Evolutionary conservation across 1,140 invertebrate genomes (phyloP), one percentile per base, ranked within the genome.

Genomic region (Tetranychus cinnabarinus): DNA sequence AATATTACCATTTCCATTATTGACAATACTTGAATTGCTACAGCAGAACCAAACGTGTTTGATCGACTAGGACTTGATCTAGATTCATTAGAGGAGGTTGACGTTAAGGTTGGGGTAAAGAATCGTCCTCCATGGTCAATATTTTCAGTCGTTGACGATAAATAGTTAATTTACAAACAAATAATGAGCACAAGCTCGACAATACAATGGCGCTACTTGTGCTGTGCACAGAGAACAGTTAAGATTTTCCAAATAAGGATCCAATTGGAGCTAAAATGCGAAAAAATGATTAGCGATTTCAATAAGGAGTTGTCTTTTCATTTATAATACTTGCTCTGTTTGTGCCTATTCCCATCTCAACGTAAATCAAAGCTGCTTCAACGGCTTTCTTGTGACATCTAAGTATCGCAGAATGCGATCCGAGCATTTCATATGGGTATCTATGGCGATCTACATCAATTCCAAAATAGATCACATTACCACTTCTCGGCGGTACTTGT

Each of bases 371-470:
- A 8, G 83, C 88, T 48, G 92, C 86, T 57, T 83, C 79, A 2
- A 97, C 84, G 39, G 95, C 95, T 68, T 85, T 86, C 77, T 90
- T 83, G 73, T 93, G 97, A 0, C 90, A 93, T 60, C 80, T 79
- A n/a, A 63, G 81, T 78, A 72, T 85, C 89, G 72, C 84, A 85
- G 74, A 97, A 98, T 4, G 88, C 95, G 1, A 97, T 88, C 62
- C 93, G 78, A 0, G 87, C 93, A 7, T 91, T 96, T 7, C 77
- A 93, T 71, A 97, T 0, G 93, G 93, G 76, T 98, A 98, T 70
- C 95, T 97, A 73, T 88, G 81, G 73, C 95, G 96, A 70, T 97
- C 93, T 2, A 90, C 96, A 72, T 97, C 93, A 61, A 98, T 91
- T 35, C 88, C 91, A 65, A 89, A 87, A 74, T 93, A 96, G 36